phyloP scores from a whole-genome alignment of 2,797 vertebrate species.

The Morelia viridis region DNA sequence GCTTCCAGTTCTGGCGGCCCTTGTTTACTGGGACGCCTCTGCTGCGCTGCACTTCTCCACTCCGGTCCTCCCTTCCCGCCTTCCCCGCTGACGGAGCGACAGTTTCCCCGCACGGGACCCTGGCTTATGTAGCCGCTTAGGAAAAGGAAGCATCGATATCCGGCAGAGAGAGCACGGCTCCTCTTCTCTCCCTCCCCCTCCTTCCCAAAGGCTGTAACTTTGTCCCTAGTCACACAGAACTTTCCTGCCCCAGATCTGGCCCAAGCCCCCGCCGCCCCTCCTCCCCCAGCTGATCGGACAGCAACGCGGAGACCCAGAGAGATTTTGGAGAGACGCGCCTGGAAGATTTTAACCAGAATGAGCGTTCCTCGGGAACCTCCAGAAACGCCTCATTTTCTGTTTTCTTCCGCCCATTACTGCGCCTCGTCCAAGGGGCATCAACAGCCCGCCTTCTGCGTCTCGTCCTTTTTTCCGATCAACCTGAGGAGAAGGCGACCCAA shows the following conservation, averaged over 20 bases:
- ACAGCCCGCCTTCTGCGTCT: neutral
- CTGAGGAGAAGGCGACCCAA: neutral
- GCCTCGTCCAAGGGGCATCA: neutral
- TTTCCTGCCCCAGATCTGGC: neutral
- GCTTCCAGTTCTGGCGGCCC: neutral
- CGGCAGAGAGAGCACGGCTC: neutral
- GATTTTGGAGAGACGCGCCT: no score
- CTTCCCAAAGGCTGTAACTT: neutral
- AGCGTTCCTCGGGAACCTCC: neutral
- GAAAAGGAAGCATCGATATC: slow-evolving; percentile 24
- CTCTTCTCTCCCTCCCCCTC: neutral
- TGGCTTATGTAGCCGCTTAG: neutral
- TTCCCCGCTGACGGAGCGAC: neutral
- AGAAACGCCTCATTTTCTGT: neutral
- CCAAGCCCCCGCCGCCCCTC: neutral
- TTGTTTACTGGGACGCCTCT: neutral
- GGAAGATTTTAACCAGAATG: neutral
- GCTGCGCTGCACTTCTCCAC: neutral
- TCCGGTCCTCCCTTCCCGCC: neutral
- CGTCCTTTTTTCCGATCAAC: neutral
- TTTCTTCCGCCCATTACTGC: neutral
- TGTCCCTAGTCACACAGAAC: neutral
- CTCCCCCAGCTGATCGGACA: neutral
- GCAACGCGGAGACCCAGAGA: no score
- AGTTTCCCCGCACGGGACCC: neutral